Percentiles rank a stretch among this genome's conserved stretches.
These are phyloP conservation scores for Platycnemis pennipes DNA, from an alignment of 2,888 invertebrate species.

Conservation along the genomic window DNA sequence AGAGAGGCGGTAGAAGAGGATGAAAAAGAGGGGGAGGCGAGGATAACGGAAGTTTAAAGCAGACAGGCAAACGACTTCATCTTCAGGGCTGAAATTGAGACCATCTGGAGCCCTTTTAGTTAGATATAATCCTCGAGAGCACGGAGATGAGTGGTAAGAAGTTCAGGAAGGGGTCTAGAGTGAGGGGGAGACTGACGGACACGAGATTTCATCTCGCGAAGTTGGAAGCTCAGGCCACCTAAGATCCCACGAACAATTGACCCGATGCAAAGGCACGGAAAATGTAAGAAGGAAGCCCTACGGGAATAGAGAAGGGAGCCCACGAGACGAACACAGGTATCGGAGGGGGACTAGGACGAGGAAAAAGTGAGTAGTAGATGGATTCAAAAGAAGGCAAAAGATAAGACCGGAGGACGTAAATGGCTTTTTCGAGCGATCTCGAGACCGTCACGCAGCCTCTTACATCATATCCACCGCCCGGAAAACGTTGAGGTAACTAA, in stretches of 20 bases:
- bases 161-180: neutral
- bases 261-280: neutral
- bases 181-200: neutral
- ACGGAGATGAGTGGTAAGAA: slow-evolving; percentile 14
- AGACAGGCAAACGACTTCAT: slow-evolving; percentile 22
- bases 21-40: neutral
- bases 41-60: neutral
- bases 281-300: neutral
- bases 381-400: neutral
- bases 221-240: neutral
- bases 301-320: neutral
- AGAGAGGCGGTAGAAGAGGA: neutral
- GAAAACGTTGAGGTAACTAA: neutral
- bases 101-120: slow-evolving; percentile 24
- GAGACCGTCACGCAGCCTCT: neutral
- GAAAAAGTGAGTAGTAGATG: neutral
- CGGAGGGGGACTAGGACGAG: neutral
- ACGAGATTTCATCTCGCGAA: neutral
- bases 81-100: slow-evolving; percentile 26
- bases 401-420: neutral
- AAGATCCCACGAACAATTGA: neutral
- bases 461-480: neutral
- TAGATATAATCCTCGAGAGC: neutral
- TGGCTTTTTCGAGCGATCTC: neutral
- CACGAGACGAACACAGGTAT: neutral